Percentiles rank a stretch among this genome's conserved stretches.
Conservation (phyloP, 30 jellyfish, hydroid and myxozoan genomes). For the Aurelia sp. region DNA sequence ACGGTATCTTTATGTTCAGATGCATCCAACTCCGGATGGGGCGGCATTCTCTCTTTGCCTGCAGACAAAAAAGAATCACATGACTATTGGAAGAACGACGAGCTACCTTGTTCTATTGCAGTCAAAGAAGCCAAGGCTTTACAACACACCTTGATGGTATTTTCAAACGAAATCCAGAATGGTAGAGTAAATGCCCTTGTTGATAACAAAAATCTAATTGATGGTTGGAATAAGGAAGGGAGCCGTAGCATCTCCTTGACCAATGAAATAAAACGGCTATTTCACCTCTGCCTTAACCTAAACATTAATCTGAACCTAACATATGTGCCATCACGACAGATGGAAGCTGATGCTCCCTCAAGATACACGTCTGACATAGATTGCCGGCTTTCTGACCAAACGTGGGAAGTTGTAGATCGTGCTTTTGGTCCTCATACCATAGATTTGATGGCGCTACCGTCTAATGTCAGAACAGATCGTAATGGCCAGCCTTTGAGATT, state of each 20-base stretch:
- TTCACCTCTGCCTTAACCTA: not conserved
- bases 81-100: not conserved
- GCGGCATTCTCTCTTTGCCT: too few species aligned
- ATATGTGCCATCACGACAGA: constrained; percentile 7
- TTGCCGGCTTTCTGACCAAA: constrained; percentile 27
- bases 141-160: not conserved
- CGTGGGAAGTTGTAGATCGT: constrained; percentile 7
- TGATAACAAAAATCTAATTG: not conserved
- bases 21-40: too few species aligned
- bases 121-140: constrained; percentile 17
- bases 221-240: constrained; percentile 23
- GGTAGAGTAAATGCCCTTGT: constrained; percentile 1
- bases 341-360: constrained; percentile 27
- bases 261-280: constrained; percentile 10
- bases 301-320: constrained; percentile 3
- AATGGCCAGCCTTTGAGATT: constrained; percentile 1
- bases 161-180: constrained; percentile 5
- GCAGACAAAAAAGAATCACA: too few species aligned
- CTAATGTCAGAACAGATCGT: constrained; percentile 8
- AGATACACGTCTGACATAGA: constrained; percentile 23
- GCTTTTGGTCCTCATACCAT: constrained; percentile 29
- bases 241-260: constrained; percentile 6
- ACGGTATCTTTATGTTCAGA: too few species aligned
- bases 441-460: constrained; percentile 28
- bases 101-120: constrained; percentile 3